Evolutionary conservation across 2,113 vertebrate species (phyloP).

Genomic region (Coreoperca whiteheadi): DNA sequence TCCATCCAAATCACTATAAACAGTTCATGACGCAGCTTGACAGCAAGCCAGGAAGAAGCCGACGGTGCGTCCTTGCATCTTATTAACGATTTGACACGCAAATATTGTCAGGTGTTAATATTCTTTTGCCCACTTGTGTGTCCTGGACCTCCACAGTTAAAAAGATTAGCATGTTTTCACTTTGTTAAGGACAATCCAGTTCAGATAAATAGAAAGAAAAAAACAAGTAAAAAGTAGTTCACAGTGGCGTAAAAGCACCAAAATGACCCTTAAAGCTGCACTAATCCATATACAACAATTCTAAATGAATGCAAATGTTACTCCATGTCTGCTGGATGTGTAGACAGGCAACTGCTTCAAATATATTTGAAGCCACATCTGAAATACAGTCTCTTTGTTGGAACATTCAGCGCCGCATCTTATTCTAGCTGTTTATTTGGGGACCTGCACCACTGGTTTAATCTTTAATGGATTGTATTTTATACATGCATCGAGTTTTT

Average conservation of each 20-base stretch:
- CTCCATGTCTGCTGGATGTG: no score
- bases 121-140: background rate
- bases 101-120: background rate
- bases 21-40: slow-evolving; percentile 3
- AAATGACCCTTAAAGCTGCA: no score
- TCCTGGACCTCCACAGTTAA: background rate
- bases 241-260: no score
- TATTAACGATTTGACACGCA: background rate
- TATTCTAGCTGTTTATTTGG: no score
- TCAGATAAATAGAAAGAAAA: background rate
- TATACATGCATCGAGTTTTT: background rate
- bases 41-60: background rate
- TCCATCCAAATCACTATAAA: slow-evolving; percentile 18
- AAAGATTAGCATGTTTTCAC: background rate
- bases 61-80: background rate
- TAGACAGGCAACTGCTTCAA: no score
- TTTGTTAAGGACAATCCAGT: background rate
- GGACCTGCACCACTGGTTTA: background rate
- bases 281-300: no score
- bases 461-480: background rate
- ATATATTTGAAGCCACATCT: no score
- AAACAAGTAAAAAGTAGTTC: no score
- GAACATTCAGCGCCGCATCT: no score
- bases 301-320: no score
- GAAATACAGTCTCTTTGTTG: no score